Conservation (phyloP, 2,888 invertebrate species). For the Rambutsinella grinnellia region DNA sequence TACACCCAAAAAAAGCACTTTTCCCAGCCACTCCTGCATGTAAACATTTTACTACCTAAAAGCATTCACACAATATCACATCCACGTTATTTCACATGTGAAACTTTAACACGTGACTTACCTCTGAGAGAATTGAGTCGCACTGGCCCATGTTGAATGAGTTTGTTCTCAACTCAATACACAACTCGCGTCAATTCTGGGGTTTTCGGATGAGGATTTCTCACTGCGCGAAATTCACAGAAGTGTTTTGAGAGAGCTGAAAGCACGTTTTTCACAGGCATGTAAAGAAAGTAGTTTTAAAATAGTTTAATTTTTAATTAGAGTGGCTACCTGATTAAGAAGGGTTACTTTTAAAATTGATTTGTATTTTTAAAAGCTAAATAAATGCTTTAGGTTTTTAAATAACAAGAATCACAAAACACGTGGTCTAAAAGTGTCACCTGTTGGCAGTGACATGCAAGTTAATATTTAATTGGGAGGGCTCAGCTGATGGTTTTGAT, state of each 20-base stretch:
- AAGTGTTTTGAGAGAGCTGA: conserved; percentile 1
- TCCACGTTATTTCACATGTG: too few species aligned
- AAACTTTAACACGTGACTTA: too few species aligned
- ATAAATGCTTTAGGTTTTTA: too few species aligned
- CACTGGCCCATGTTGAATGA: background rate
- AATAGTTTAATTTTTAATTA: too few species aligned
- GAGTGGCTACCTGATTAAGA: too few species aligned
- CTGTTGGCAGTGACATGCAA: background rate
- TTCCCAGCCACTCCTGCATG: background rate
- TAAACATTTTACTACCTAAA: background rate
- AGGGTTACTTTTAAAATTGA: too few species aligned
- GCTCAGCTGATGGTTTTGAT: background rate
- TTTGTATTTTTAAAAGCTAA: too few species aligned
- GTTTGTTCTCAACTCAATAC: background rate
- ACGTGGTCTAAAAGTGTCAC: background rate
- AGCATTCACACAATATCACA: background rate
- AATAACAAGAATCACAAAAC: too few species aligned
- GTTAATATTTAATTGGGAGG: background rate
- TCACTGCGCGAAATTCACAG: conserved; percentile 18
- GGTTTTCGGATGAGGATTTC: background rate
- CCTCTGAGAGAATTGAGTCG: background rate
- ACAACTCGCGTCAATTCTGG: too few species aligned
- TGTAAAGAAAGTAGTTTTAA: too few species aligned
- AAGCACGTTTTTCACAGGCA: background rate
- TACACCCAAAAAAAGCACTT: conserved; percentile 43